phyloP scores from a whole-genome alignment of 1,140 invertebrate species.

The Heliothis subflexa region DNA sequence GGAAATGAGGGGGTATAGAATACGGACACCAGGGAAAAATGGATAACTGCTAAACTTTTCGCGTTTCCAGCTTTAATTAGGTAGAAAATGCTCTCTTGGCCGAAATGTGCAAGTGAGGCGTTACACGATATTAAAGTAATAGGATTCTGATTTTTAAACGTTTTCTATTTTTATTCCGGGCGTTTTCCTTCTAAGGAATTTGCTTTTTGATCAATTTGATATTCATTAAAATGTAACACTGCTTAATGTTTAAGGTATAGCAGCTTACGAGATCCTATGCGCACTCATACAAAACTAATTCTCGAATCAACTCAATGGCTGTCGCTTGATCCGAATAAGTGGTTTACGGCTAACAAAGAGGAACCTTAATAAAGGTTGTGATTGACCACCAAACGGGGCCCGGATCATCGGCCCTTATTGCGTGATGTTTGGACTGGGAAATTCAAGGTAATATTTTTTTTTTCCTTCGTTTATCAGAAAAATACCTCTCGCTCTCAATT shows the following conservation, averaged over 20 bases:
- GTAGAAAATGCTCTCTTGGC: conserved; percentile 57
- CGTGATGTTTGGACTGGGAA: not conserved
- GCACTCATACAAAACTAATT: conserved; percentile 30
- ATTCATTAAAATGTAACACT: too few species aligned
- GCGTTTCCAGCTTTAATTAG: conserved; percentile 63
- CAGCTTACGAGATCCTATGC: not conserved
- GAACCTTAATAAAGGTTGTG: conserved; percentile 35
- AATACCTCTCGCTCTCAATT: not conserved
- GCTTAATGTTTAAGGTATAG: not conserved
- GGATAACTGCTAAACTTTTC: conserved; percentile 62
- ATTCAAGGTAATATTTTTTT: conserved; percentile 3
- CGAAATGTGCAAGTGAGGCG: conserved; percentile 46
- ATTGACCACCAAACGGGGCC: conserved; percentile 29
- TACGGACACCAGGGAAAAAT: conserved; percentile 54
- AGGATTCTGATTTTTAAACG: conserved; percentile 13
- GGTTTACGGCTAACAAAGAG: conserved; percentile 23
- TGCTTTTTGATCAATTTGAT: not conserved
- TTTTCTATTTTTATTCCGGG: not conserved
- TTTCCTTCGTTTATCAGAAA: conserved; percentile 7
- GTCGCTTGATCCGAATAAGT: conserved; percentile 27
- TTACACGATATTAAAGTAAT: conserved; percentile 24
- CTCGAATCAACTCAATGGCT: conserved; percentile 6
- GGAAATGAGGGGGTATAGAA: conserved; percentile 30
- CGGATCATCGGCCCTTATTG: conserved; percentile 38
- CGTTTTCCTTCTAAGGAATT: not conserved